Evolutionary conservation across 2,797 vertebrate species (phyloP).

Genomic region (Smutsia temminckii): DNA sequence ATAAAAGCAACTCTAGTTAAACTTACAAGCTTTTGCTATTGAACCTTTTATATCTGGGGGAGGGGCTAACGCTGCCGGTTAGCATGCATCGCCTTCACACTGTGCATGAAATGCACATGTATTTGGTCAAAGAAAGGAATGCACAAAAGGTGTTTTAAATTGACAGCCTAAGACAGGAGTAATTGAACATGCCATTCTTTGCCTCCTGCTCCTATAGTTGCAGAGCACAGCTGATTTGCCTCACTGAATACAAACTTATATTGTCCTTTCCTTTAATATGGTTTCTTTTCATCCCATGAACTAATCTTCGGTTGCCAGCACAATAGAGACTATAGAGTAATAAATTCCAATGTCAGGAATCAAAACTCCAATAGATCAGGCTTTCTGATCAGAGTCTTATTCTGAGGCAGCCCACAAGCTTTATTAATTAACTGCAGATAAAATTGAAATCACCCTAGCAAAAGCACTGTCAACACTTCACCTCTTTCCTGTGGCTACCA

Average conservation of each 20-base stretch:
- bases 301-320: slow-evolving; percentile 70
- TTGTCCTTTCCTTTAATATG: slow-evolving; percentile 75
- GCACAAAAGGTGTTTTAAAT: slow-evolving; percentile 76
- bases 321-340: slow-evolving; percentile 74
- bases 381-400: not conserved
- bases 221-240: slow-evolving; percentile 66
- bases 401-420: accelerated
- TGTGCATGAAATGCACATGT: slow-evolving; percentile 67
- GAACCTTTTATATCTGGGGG: slow-evolving; percentile 60
- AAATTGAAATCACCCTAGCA: not conserved
- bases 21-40: slow-evolving; percentile 21
- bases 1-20: slow-evolving; percentile 28
- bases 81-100: slow-evolving; percentile 34
- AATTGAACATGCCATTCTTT: slow-evolving; percentile 78
- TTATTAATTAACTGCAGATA: not conserved
- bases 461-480: not conserved
- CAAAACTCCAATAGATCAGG: not conserved
- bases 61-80: not conserved
- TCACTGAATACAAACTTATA: slow-evolving; percentile 72
- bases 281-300: slow-evolving; percentile 65
- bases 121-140: slow-evolving; percentile 75
- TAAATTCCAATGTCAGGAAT: slow-evolving; percentile 54
- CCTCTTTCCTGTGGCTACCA: not conserved
- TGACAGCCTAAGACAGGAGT: slow-evolving; percentile 77
- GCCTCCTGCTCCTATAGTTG: slow-evolving; percentile 64